Conservation (phyloP, 2,888 invertebrate species). For the Ecdyonurus torrentis region DNA sequence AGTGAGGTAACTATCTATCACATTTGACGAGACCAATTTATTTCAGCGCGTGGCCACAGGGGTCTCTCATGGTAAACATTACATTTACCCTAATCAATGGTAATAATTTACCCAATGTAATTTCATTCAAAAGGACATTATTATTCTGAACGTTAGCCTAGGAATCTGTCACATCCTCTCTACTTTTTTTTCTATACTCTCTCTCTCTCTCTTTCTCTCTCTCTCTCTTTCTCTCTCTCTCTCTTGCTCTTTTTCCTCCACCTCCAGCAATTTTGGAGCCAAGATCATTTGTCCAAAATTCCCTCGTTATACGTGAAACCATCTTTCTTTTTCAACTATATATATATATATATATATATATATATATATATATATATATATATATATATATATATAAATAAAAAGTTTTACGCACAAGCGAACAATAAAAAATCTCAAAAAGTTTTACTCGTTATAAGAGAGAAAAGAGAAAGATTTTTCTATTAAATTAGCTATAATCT, state of each 20-base stretch:
- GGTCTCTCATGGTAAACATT: not conserved
- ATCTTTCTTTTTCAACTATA: not conserved
- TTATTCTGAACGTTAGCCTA: not conserved
- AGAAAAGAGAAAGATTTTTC: not conserved
- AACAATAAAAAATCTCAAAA: not conserved
- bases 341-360: no score
- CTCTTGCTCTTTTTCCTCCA: no score
- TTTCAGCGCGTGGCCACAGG: not conserved
- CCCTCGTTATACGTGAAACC: not conserved
- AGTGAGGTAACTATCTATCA: no score
- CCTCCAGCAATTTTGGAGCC: no score
- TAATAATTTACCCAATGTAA: not conserved
- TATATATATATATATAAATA: no score
- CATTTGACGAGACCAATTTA: not conserved
- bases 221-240: no score
- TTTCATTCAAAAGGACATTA: not conserved
- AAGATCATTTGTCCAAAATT: not conserved
- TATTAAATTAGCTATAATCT: not conserved
- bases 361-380: no score
- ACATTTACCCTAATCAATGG: not conserved
- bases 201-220: no score
- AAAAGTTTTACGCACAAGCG: not conserved
- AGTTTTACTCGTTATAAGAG: not conserved
- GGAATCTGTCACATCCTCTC: not conserved
- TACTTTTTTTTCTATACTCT: not conserved